These are phyloP conservation scores for Calliphora vomitoria DNA, from an alignment of 2,888 invertebrate species.

Conservation along the genomic window DNA sequence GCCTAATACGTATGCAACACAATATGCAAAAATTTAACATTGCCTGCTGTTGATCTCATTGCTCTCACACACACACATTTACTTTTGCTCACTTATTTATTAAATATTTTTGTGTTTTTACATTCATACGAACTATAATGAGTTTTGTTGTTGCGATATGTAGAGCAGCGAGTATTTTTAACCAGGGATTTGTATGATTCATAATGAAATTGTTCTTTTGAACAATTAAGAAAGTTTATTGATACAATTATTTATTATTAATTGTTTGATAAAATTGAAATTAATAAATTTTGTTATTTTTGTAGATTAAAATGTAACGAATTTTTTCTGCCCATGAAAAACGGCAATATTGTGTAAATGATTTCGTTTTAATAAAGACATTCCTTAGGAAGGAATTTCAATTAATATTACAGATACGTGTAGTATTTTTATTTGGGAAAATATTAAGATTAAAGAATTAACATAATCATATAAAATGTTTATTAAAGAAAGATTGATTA, in stretches of 20 bases:
- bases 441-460: too few relatives aligned
- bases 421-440: too few relatives aligned
- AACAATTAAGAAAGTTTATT: slow-evolving; percentile 61
- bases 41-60: slow-evolving; percentile 1
- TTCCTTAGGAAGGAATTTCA: neutral
- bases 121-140: neutral
- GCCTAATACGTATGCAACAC: too few relatives aligned
- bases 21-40: slow-evolving; percentile 14
- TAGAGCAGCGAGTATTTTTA: neutral
- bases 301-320: neutral
- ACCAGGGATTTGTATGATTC: slow-evolving; percentile 36
- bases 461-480: too few relatives aligned
- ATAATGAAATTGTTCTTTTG: slow-evolving; percentile 59
- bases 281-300: slow-evolving; percentile 18
- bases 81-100: neutral
- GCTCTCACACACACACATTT: neutral
- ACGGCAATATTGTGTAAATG: neutral
- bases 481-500: too few relatives aligned
- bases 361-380: neutral
- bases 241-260: slow-evolving; percentile 49
- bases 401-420: too few relatives aligned
- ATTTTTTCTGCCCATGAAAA: neutral
- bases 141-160: neutral
- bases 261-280: slow-evolving; percentile 54
- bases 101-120: neutral